Conservation (phyloP, 1,140 invertebrate species). For the Cheumatopsyche charites region DNA sequence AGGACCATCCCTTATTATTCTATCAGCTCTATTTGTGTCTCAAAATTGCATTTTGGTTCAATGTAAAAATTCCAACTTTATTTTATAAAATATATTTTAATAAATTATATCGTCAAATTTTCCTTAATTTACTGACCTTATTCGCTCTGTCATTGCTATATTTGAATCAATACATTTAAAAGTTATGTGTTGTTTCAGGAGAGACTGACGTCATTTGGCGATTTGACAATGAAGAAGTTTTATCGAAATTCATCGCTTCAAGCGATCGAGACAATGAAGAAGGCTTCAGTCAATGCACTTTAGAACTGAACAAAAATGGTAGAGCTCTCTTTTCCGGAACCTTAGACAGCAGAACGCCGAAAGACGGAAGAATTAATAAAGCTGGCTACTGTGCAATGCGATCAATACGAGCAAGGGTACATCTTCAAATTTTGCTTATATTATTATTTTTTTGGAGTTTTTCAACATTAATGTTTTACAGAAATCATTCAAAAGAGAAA, state of each 20-base stretch:
- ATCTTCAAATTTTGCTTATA: neutral
- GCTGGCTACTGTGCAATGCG: slow-evolving; percentile 82
- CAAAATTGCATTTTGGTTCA: neutral
- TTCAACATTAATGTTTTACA: slow-evolving; percentile 50
- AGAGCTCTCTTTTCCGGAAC: slow-evolving; percentile 80
- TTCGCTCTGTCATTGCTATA: neutral
- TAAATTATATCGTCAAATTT: neutral
- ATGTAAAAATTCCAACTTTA: neutral
- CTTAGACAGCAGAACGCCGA: slow-evolving; percentile 71
- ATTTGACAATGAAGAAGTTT: slow-evolving; percentile 66
- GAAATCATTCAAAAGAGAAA: slow-evolving; percentile 83
- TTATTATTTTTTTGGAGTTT: slow-evolving; percentile 9
- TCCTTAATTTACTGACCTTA: neutral
- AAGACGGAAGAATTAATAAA: slow-evolving; percentile 77
- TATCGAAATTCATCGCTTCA: slow-evolving; percentile 77
- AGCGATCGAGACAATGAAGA: slow-evolving; percentile 80
- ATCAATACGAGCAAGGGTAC: slow-evolving; percentile 59
- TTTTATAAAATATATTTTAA: slow-evolving; percentile 4
- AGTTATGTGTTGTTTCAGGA: slow-evolving; percentile 54
- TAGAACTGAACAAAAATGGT: slow-evolving; percentile 69
- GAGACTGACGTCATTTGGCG: slow-evolving; percentile 74
- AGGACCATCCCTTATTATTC: no score
- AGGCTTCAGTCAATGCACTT: slow-evolving; percentile 74
- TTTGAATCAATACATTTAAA: neutral
- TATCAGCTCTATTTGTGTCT: neutral